phyloP scores from a whole-genome alignment of 1,140 invertebrate species.

The Heliothis subflexa region DNA sequence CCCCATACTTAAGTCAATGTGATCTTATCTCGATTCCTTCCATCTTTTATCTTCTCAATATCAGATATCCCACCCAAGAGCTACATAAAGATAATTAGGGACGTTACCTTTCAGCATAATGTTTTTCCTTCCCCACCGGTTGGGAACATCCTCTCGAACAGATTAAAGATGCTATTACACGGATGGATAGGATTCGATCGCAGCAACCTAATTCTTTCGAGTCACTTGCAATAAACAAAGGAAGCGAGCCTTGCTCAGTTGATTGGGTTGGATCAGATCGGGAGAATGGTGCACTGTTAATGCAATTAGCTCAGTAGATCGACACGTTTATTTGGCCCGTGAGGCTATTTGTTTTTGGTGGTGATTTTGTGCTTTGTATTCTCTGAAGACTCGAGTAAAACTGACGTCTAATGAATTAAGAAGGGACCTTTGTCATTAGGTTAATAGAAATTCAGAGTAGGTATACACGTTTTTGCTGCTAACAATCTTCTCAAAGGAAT shows the following conservation, averaged over 20 bases:
- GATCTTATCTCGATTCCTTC: neutral
- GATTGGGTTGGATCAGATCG: slow-evolving; percentile 6
- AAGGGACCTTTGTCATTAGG: too few relatives aligned
- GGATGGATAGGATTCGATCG: slow-evolving; percentile 35
- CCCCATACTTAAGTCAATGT: neutral
- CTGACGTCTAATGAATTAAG: too few relatives aligned
- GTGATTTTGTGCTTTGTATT: too few relatives aligned
- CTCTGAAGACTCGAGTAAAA: too few relatives aligned
- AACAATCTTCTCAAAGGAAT: too few relatives aligned
- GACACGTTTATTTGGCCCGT: neutral
- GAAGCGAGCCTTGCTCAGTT: neutral
- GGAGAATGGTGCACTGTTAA: neutral
- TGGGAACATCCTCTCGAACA: neutral
- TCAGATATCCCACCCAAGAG: slow-evolving; percentile 1
- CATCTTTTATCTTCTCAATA: neutral
- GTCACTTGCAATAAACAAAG: slow-evolving; percentile 35
- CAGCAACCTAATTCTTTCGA: slow-evolving; percentile 37
- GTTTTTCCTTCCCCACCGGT: slow-evolving; percentile 2
- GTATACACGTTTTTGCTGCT: too few relatives aligned
- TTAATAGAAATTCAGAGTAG: too few relatives aligned
- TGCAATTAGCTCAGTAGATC: neutral
- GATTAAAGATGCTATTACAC: slow-evolving; percentile 48
- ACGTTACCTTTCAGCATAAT: slow-evolving; percentile 25
- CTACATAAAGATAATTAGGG: slow-evolving; percentile 42
- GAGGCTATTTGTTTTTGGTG: neutral